A percentile compares a stretch with the other conserved stretches of the same genome.
Conservation (phyloP, 2,888 invertebrate species). For the Zygaena filipendulae region DNA sequence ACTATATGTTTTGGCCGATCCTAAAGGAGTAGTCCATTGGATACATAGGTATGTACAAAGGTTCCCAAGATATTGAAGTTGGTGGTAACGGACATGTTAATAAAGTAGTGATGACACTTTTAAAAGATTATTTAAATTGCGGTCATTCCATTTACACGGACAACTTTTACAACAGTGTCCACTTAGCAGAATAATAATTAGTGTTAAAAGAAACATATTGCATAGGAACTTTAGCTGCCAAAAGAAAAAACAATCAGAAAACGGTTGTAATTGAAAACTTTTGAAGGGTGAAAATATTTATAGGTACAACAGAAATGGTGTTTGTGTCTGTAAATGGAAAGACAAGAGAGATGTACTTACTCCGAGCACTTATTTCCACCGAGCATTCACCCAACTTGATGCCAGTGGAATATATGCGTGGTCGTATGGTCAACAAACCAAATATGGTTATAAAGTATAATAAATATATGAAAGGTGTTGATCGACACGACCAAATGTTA, state of each 20-base stretch:
- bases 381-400: slow-evolving; percentile 5
- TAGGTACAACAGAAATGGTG: slow-evolving; percentile 6
- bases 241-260: not conserved
- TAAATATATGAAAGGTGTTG: too few relatives aligned
- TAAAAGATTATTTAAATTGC: not conserved
- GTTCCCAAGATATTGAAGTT: too few relatives aligned
- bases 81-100: too few relatives aligned
- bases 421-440: not conserved
- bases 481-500: too few relatives aligned
- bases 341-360: slow-evolving; percentile 9
- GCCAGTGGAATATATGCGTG: not conserved
- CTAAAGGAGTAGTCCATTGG: too few relatives aligned
- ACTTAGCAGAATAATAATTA: too few relatives aligned
- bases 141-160: too few relatives aligned
- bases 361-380: slow-evolving; percentile 7
- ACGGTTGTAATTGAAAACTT: slow-evolving; percentile 1
- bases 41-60: too few relatives aligned
- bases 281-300: slow-evolving; percentile 2
- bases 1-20: too few relatives aligned
- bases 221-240: too few relatives aligned
- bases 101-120: not conserved
- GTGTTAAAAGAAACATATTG: too few relatives aligned
- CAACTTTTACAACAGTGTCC: too few relatives aligned
- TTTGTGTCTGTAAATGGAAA: slow-evolving; percentile 8
- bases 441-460: not conserved